Base-by-base conservation (phyloP, 2,113 vertebrate genomes). In the Nicator chloris region DNA sequence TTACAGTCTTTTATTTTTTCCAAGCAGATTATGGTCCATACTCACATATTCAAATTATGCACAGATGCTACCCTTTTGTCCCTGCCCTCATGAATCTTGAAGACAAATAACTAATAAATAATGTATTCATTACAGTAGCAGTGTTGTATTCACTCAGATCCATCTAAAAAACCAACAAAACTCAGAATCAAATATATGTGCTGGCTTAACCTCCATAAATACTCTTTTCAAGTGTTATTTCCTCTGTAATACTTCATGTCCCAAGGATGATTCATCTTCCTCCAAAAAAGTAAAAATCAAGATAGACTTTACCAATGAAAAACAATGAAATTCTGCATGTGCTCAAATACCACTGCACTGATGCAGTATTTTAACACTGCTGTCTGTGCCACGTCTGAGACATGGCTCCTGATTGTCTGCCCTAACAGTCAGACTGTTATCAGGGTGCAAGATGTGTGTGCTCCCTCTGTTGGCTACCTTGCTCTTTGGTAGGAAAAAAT, bases 391-490 rank as follows among this genome's bases (percentile, higher is more conserved):
- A 49, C 39, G 79, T 71, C 44, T 90, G 56, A 83, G 53, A 72
- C 16, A 50, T 53, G 59, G 72, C 37, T 88, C 44, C 76, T 71
- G 7, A 20, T 11, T 83, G 57, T 91, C 88, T 76, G 57, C 77
- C 82, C 33, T 87, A 39, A 16, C 37, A 73, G 28, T 11, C 73
- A 82, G 50, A 28, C 61, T 94, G 40, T 31, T 51, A 77, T n/a
- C 33, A 51, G 51, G 42, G 56, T 10, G 27, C 13, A 59, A 72
- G 47, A 80, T 68, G 70, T 75, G 78, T 95, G 89, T 96, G 82
- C 92, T 95, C 90, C 86, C 88, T 92, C 68, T 96, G 31, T 92
- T 81, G 80, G 72, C 54, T 87, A 35, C 44, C 51, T 82, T 64
- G 33, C 49, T 94, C 28, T 95, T 72, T 35, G 13, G 76, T 44